Percentiles rank a stretch among this genome's conserved stretches.
Evolutionary conservation across 2,888 invertebrate genomes (phyloP).

Genomic region (Molanna angustata): DNA sequence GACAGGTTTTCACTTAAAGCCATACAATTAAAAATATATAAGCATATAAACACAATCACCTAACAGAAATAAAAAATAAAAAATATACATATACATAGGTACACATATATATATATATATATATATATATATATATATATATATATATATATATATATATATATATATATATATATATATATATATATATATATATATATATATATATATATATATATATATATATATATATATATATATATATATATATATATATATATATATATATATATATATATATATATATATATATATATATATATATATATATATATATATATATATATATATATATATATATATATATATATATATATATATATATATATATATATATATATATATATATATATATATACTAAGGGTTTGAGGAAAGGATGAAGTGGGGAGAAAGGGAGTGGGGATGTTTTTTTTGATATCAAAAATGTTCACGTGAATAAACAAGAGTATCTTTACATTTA

Average conservation of each 20-base stretch:
- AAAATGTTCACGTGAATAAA: no score
- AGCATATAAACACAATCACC: no score
- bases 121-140: constrained; percentile 5
- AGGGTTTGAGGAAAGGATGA: no score
- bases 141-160: constrained; percentile 5
- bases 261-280: not conserved
- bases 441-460: no score
- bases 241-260: not conserved
- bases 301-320: not conserved
- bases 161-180: constrained; percentile 3
- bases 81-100: no score
- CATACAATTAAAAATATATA: no score
- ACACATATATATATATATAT: constrained; percentile 14
- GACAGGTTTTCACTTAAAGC: no score
- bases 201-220: not conserved
- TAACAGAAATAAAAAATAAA: constrained; percentile 5
- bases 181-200: constrained; percentile 1
- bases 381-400: not conserved
- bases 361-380: not conserved
- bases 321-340: not conserved
- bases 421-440: no score
- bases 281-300: not conserved
- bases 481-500: no score
- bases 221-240: not conserved
- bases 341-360: not conserved